Percentiles rank a stretch among this genome's conserved stretches.
These are phyloP conservation scores for Scomber japonicus DNA, from an alignment of 2,113 vertebrate species.

Conservation along the genomic window DNA sequence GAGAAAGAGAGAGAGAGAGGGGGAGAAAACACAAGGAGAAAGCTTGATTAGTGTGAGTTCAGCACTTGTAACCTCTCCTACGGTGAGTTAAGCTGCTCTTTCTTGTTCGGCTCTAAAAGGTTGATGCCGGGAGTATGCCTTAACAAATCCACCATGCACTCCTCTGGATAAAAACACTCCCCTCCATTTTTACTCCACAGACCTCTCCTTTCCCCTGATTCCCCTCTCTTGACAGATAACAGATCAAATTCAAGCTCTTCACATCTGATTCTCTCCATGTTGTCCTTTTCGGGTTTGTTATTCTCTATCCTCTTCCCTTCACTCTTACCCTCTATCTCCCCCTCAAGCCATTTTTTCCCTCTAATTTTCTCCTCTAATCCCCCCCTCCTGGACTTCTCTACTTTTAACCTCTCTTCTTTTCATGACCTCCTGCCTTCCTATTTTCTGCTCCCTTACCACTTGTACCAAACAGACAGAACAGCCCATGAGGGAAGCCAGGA, in stretches of 20 bases:
- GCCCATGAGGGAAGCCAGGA: constrained; percentile 53
- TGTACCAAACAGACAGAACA: constrained; percentile 39
- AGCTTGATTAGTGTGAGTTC: constrained; percentile 74
- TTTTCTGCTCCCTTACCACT: constrained; percentile 43
- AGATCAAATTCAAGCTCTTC: constrained; percentile 32
- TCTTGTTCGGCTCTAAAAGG: constrained; percentile 68
- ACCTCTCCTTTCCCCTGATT: constrained; percentile 20
- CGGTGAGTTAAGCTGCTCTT: constrained; percentile 59
- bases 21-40: constrained; percentile 61
- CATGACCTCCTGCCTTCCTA: constrained; percentile 5
- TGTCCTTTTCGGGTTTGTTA: constrained; percentile 15
- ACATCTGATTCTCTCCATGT: constrained; percentile 23
- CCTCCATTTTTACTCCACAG: constrained; percentile 1
- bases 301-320: constrained; percentile 14
- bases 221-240: background rate
- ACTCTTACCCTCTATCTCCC: constrained; percentile 6
- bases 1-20: background rate
- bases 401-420: constrained; percentile 36
- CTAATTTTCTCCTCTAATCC: constrained; percentile 53
- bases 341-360: constrained; percentile 23
- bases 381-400: constrained; percentile 11
- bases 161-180: constrained; percentile 42
- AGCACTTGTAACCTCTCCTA: constrained; percentile 63
- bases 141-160: constrained; percentile 60
- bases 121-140: constrained; percentile 55